Conservation (phyloP, 2,797 vertebrate genomes). For the Myripristis jacobus region DNA sequence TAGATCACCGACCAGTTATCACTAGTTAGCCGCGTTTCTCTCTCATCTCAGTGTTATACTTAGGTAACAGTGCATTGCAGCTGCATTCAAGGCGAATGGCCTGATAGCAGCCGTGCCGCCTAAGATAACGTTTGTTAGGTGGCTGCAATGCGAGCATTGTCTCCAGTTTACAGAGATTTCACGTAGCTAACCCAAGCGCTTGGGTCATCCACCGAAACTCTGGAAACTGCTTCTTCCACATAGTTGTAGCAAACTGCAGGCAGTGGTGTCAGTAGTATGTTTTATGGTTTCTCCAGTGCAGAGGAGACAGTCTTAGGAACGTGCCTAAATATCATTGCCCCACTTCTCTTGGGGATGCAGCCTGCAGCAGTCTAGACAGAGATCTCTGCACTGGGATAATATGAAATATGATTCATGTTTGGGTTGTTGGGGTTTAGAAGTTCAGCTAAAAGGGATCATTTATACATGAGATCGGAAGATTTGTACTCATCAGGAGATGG, state of each 20-base stretch:
- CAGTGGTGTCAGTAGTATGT: not conserved
- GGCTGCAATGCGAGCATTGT: constrained; percentile 25
- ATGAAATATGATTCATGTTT: constrained; percentile 75
- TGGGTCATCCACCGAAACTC: not conserved
- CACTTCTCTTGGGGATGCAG: constrained; percentile 43
- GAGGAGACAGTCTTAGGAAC: constrained; percentile 20
- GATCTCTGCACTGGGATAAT: constrained; percentile 57
- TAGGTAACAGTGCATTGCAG: not conserved
- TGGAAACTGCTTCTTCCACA: not conserved
- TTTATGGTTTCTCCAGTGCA: constrained; percentile 22
- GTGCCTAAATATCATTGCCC: constrained; percentile 51
- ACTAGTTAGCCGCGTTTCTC: not conserved
- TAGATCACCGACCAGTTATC: not conserved
- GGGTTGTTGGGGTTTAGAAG: constrained; percentile 50
- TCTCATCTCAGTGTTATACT: not conserved
- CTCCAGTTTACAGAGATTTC: constrained; percentile 9
- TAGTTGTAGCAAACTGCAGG: not conserved
- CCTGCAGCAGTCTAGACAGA: constrained; percentile 26
- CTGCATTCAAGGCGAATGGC: constrained; percentile 5
- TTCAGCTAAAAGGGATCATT: constrained; percentile 21
- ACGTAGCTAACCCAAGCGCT: not conserved
- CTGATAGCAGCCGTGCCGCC: not conserved
- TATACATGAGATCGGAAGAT: constrained; percentile 12
- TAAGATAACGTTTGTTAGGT: constrained; percentile 9
- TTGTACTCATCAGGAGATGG: not conserved